These are phyloP conservation scores for Entomyzon cyanotis DNA, from an alignment of 2,113 vertebrate genomes.

Conservation along the genomic window DNA sequence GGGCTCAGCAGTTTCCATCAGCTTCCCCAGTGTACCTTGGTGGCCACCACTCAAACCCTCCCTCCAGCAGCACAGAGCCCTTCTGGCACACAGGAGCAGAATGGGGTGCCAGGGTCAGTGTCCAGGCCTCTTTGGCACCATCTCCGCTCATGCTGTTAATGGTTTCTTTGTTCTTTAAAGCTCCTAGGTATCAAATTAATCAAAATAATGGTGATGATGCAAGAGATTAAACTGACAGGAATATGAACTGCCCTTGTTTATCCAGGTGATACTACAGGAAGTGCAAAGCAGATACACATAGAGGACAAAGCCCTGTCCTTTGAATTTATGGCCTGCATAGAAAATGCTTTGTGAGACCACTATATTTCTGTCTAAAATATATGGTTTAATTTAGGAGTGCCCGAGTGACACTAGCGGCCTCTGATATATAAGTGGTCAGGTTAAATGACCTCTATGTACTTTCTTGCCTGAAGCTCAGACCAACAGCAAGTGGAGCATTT, in stretches of 20 bases:
- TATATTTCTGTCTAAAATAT: background rate
- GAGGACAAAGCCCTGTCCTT: background rate
- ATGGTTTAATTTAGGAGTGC: constrained; percentile 39
- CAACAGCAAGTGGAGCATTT: background rate
- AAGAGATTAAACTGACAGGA: background rate
- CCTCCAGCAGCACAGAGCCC: background rate
- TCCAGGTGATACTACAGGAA: background rate
- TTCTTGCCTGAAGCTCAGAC: background rate
- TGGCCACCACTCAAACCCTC: accelerated
- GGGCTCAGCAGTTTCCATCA: background rate
- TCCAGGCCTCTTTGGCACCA: background rate
- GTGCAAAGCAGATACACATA: background rate
- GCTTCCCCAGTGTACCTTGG: accelerated
- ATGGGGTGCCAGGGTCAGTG: accelerated
- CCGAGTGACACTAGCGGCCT: background rate
- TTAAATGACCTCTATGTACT: constrained; percentile 10
- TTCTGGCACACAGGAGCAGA: background rate
- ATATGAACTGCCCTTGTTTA: background rate
- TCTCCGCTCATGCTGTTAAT: background rate
- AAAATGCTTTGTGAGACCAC: background rate
- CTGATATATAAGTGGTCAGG: constrained; percentile 1
- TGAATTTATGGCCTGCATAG: background rate
- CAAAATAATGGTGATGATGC: background rate
- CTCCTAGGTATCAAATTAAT: background rate
- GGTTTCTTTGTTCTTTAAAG: background rate